These are phyloP conservation scores for Cylloceria caligata DNA, from an alignment of 2,888 invertebrate species.

Conservation along the genomic window DNA sequence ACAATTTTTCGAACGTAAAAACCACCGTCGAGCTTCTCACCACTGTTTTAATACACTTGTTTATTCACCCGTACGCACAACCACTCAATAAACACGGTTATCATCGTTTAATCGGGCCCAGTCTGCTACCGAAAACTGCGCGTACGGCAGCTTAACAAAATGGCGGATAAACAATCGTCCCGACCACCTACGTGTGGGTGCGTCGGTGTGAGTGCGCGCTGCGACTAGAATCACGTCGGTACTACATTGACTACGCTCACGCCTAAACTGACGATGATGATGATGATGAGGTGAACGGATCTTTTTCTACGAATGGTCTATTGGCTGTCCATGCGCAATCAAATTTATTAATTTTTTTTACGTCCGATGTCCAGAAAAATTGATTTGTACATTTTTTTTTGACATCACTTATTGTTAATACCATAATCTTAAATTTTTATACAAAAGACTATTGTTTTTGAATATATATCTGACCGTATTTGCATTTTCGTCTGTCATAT, in stretches of 20 bases:
- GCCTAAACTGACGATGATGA: not conserved
- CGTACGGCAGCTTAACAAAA: conserved; percentile 79
- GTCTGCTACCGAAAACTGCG: conserved; percentile 75
- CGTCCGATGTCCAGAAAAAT: too few relatives aligned
- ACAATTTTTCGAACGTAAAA: not conserved
- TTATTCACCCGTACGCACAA: conserved; percentile 12
- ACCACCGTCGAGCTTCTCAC: not conserved
- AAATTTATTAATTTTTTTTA: too few relatives aligned
- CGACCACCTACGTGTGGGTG: not conserved
- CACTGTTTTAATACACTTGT: not conserved
- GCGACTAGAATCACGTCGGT: not conserved
- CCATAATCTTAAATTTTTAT: too few relatives aligned
- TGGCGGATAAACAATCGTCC: conserved; percentile 80
- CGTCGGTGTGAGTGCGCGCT: conserved; percentile 23
- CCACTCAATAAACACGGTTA: conserved; percentile 56
- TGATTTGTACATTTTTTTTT: too few relatives aligned
- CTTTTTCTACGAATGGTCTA: too few relatives aligned
- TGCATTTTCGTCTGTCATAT: too few relatives aligned
- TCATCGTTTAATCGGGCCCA: conserved; percentile 64
- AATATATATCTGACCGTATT: too few relatives aligned
- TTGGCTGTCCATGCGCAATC: too few relatives aligned
- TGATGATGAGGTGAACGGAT: not conserved
- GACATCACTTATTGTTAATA: too few relatives aligned
- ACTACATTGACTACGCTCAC: not conserved
- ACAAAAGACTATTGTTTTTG: too few relatives aligned